Percentiles rank a stretch among this genome's conserved stretches.
phyloP scores from a whole-genome alignment of 1,140 invertebrate genomes.

The Carposina sasakii region DNA sequence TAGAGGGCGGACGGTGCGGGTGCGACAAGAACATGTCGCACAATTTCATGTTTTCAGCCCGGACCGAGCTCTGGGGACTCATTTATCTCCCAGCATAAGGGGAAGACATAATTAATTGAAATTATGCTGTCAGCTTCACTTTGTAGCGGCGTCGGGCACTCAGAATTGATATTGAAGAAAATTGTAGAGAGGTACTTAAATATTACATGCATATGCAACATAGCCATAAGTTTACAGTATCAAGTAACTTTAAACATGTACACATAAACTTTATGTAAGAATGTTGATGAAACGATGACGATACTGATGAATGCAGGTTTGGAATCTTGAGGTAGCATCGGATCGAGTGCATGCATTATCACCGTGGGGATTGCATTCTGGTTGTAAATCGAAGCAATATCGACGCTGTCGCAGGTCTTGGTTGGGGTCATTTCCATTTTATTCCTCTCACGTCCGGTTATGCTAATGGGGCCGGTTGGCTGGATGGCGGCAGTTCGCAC shows the following conservation, averaged over 20 bases:
- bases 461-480: constrained; percentile 54
- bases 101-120: constrained; percentile 56
- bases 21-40: constrained; percentile 36
- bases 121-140: constrained; percentile 34
- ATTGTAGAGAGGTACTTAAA: too few relatives aligned
- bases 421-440: constrained; percentile 59
- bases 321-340: too few relatives aligned
- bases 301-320: too few relatives aligned
- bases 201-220: too few relatives aligned
- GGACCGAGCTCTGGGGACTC: constrained; percentile 39
- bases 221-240: too few relatives aligned
- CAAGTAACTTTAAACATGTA: constrained; percentile 5
- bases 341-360: constrained; percentile 27
- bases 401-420: constrained; percentile 24
- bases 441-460: constrained; percentile 62
- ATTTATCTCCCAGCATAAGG: constrained; percentile 43
- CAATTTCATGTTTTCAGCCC: constrained; percentile 52
- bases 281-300: too few relatives aligned
- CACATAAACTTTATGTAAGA: too few relatives aligned
- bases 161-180: too few relatives aligned
- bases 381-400: constrained; percentile 49
- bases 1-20: constrained; percentile 28
- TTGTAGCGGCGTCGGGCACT: too few relatives aligned
- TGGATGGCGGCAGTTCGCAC: background rate
- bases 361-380: constrained; percentile 32